Percentiles rank a stretch among this genome's conserved stretches.
Conservation (phyloP, 2,888 invertebrate genomes). For the Amblyteles armatorius region DNA sequence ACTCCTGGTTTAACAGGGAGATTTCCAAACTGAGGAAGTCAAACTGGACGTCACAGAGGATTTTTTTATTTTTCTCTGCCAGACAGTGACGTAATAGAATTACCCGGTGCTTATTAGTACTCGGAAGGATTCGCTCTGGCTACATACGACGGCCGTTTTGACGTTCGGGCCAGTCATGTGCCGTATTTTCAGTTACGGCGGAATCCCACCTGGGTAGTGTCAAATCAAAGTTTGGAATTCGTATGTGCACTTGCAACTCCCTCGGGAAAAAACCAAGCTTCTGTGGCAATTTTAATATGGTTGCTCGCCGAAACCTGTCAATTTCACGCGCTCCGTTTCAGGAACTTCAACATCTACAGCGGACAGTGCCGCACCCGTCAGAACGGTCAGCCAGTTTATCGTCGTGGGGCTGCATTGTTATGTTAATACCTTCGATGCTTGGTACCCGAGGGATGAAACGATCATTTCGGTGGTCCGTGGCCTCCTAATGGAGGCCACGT, state of each 20-base stretch:
- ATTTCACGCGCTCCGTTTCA: background rate
- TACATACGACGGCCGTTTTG: background rate
- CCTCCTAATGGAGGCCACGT: constrained; percentile 81
- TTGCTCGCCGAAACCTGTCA: background rate
- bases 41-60: no score
- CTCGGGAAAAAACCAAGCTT: background rate
- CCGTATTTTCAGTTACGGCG: background rate
- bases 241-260: background rate
- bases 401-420: constrained; percentile 76
- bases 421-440: constrained; percentile 77
- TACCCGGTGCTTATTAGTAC: background rate
- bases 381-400: constrained; percentile 76
- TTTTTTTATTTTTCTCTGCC: no score
- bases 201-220: background rate
- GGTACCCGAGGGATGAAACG: constrained; percentile 75
- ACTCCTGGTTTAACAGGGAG: no score
- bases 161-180: background rate
- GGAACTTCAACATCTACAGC: background rate
- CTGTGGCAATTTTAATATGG: background rate
- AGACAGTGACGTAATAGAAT: background rate
- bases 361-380: constrained; percentile 39
- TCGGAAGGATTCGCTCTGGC: background rate
- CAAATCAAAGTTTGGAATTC: background rate
- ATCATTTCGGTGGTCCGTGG: constrained; percentile 80
- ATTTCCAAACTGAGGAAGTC: no score